phyloP scores from a whole-genome alignment of 2,888 invertebrate genomes.

The Suillia variegata region DNA sequence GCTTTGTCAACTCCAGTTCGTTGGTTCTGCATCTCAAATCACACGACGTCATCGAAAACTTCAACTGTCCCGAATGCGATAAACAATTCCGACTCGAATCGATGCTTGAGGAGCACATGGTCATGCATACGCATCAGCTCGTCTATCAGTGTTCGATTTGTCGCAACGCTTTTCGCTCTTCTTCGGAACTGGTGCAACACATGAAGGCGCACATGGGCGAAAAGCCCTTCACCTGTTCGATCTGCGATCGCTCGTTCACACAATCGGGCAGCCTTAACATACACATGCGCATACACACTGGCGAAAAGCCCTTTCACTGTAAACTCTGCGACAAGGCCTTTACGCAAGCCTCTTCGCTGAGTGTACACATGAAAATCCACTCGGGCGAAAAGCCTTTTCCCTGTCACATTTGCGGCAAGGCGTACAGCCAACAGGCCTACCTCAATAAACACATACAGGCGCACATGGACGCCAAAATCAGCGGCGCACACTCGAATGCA shows the following conservation, averaged over 20 bases:
- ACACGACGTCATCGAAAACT: slow-evolving; percentile 53
- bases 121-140: slow-evolving; percentile 58
- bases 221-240: slow-evolving; percentile 60
- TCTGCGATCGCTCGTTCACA: slow-evolving; percentile 61
- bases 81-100: slow-evolving; percentile 60
- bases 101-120: slow-evolving; percentile 60
- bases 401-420: slow-evolving; percentile 56
- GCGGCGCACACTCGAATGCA: not conserved
- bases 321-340: slow-evolving; percentile 59
- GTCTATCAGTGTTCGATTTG: slow-evolving; percentile 60
- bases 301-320: slow-evolving; percentile 60
- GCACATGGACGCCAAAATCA: slow-evolving; percentile 39
- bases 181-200: slow-evolving; percentile 61
- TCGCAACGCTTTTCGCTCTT: slow-evolving; percentile 54
- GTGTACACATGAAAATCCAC: slow-evolving; percentile 61
- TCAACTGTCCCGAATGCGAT: slow-evolving; percentile 56
- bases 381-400: slow-evolving; percentile 56
- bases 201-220: slow-evolving; percentile 62
- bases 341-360: slow-evolving; percentile 60
- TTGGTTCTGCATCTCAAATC: slow-evolving; percentile 55
- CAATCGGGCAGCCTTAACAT: slow-evolving; percentile 61
- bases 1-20: slow-evolving; percentile 59
- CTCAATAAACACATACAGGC: slow-evolving; percentile 56
- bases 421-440: slow-evolving; percentile 58
- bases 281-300: slow-evolving; percentile 61